Conservation (phyloP, 2,888 invertebrate species). For the Agrotis ipsilon region DNA sequence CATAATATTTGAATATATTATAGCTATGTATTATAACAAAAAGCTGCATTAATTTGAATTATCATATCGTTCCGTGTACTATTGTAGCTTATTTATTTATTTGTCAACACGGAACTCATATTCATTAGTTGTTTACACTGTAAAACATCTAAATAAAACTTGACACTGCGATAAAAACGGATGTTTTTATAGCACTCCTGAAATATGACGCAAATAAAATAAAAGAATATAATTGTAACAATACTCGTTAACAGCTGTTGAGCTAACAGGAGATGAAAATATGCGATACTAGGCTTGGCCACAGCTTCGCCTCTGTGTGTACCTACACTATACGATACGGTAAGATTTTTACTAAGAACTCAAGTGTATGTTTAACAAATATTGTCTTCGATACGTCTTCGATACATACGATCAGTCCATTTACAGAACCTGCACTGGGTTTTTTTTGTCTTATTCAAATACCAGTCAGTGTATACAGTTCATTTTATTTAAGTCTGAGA, state of each 20-base stretch:
- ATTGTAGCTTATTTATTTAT: neutral
- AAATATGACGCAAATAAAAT: conserved; percentile 55
- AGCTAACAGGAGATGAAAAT: conserved; percentile 28
- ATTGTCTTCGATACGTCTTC: neutral
- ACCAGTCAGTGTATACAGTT: too few relatives aligned
- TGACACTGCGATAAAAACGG: conserved; percentile 31
- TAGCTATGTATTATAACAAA: neutral
- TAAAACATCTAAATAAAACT: conserved; percentile 41
- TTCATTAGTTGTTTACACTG: conserved; percentile 9
- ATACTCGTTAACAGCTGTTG: conserved; percentile 44
- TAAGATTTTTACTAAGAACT: neutral
- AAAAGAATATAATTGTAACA: conserved; percentile 54
- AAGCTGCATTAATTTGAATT: neutral
- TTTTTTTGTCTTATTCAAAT: too few relatives aligned
- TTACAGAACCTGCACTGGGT: too few relatives aligned
- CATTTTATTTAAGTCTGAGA: too few relatives aligned
- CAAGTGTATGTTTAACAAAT: neutral
- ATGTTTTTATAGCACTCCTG: conserved; percentile 30
- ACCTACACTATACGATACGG: too few relatives aligned
- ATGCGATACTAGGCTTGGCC: neutral
- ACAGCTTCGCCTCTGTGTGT: neutral
- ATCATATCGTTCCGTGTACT: too few relatives aligned
- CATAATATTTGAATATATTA: too few relatives aligned
- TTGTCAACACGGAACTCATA: conserved; percentile 17
- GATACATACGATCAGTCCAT: too few relatives aligned